Percentiles rank a stretch among this genome's conserved stretches.
Conservation (phyloP, 2,888 invertebrate species). For the Sphaeridia pumilis region DNA sequence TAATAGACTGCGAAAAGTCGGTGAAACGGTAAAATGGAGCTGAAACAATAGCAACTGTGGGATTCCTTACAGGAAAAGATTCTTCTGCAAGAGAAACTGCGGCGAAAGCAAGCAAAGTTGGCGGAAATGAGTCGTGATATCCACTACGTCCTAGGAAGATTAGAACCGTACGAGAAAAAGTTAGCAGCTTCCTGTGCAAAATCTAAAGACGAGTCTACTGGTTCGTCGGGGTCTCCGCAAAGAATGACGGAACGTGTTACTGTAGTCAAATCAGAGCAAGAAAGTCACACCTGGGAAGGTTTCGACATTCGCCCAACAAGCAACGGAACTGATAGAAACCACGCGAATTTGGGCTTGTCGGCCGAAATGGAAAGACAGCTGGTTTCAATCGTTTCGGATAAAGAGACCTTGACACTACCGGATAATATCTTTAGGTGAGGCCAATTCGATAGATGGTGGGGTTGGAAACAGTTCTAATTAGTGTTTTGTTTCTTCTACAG, state of each 20-base stretch:
- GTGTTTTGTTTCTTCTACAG: too few relatives aligned
- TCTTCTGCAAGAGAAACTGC: constrained; percentile 9
- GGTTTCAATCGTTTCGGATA: constrained; percentile 12
- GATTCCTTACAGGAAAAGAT: constrained; percentile 10
- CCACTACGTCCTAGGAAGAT: constrained; percentile 12
- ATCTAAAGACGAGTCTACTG: background rate
- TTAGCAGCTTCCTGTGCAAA: background rate
- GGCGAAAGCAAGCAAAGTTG: constrained; percentile 10
- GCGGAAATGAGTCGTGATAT: constrained; percentile 16
- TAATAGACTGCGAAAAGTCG: too few relatives aligned
- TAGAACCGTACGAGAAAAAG: constrained; percentile 13
- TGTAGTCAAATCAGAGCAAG: constrained; percentile 5
- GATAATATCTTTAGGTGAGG: constrained; percentile 16
- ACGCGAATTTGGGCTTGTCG: constrained; percentile 10
- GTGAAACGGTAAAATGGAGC: too few relatives aligned
- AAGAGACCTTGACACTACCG: constrained; percentile 12
- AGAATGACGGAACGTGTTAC: background rate
- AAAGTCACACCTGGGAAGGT: constrained; percentile 4
- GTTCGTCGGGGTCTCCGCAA: background rate
- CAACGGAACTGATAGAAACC: constrained; percentile 6
- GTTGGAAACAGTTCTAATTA: too few relatives aligned
- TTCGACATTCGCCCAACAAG: background rate
- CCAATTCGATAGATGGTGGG: too few relatives aligned
- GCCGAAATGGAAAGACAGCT: constrained; percentile 15
- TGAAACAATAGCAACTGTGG: too few relatives aligned